Evolutionary conservation across 2,888 invertebrate species (phyloP), one percentile per base, ranked within the genome.

Genomic region (Chironomus riparius): DNA sequence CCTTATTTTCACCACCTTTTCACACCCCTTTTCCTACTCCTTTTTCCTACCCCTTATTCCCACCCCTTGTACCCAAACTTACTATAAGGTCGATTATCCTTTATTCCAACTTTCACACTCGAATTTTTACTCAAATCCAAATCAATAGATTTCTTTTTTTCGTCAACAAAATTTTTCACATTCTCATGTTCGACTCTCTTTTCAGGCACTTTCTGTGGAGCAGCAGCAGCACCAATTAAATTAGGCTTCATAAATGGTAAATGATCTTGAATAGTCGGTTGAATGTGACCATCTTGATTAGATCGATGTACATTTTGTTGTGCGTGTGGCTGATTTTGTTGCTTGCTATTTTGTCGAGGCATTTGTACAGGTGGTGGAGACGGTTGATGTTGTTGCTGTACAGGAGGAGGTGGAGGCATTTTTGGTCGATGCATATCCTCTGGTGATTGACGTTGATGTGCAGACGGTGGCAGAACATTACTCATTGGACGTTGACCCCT

Each of bases 51-150:
- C 22, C 22, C 22, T 24, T 24, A 24, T 3, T 24, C 28, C 28
- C 28, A 24, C 28, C 4, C 5, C 28, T 5, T 5, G 1, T 28
- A 3, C 28, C 28, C 28, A 38, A 38, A 38, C 74, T 74, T 74
- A 74, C 74, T 74, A 65, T 47, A 65, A 15, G 47, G n/a, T 38
- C 38, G 61, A 61, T 56, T 71, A 56, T 73, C 62, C 24, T 47
- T 12, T 47, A 12, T 74, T 62, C 38, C 38, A 38, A 38, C 38
- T 38, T 38, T 38, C 10, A 38, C 4, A 38, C 10, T 38, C 38
- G 38, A 38, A 21, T 28, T 13, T 28, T 74, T 74, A 61, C 21
- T 68, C 24, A 74, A 48, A 47, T 74, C 74, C 65, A 74, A 68
- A 22, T 74, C 62, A 13, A 74, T 68, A 3, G 74, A 72, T 13